phyloP scores from a whole-genome alignment of 2,797 vertebrate genomes.

The Fistularia tabacaria region DNA sequence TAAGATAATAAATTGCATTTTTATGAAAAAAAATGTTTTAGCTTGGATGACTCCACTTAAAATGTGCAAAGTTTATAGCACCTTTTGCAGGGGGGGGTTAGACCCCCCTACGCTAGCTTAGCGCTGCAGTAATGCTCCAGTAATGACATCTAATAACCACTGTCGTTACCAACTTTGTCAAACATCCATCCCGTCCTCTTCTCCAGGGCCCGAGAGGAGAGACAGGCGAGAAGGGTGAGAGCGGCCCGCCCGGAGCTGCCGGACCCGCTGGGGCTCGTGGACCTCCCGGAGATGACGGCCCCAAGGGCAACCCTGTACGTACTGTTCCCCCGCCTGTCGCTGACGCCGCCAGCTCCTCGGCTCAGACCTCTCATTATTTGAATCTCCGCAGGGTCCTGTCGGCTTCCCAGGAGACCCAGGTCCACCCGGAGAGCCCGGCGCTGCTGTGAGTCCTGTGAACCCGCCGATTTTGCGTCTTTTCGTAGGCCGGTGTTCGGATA shows the following conservation, averaged over 20 bases:
- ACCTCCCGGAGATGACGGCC: conserved; percentile 92
- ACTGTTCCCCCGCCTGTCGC: no score
- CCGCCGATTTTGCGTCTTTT: neutral
- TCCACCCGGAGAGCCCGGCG: conserved; percentile 92
- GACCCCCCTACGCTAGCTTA: no score
- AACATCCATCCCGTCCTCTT: neutral
- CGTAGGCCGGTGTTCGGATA: neutral
- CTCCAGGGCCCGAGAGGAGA: conserved; percentile 91
- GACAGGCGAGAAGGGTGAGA: conserved; percentile 93
- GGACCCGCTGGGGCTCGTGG: conserved; percentile 91
- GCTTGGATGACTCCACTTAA: no score
- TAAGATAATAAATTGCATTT: no score
- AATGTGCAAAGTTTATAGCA: no score
- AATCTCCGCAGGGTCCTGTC: conserved; percentile 83
- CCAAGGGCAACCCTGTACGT: conserved; percentile 96
- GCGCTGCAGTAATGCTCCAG: no score
- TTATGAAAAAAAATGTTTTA: no score
- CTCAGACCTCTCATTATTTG: conserved; percentile 19
- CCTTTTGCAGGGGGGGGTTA: no score
- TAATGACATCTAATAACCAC: no score
- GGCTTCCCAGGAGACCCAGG: conserved; percentile 99
- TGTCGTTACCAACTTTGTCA: neutral
- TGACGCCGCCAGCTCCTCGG: conserved; percentile 12
- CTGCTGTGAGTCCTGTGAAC: conserved; percentile 82
- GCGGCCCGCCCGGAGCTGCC: conserved; percentile 92